Percentiles rank a stretch among this genome's conserved stretches.
phyloP scores from a whole-genome alignment of 2,888 invertebrate species.

The Zonitis immaculata region DNA sequence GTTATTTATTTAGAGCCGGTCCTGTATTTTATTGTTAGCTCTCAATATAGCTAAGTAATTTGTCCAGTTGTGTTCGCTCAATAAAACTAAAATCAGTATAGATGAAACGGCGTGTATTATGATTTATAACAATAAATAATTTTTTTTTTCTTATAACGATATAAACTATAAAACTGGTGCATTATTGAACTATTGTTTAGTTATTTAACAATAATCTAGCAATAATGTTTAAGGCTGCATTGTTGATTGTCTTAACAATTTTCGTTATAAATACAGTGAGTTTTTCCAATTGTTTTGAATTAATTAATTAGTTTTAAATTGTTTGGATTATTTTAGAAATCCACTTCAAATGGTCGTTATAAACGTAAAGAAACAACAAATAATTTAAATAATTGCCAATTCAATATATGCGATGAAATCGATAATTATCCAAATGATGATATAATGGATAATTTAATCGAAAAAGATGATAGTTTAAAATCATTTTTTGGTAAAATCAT shows the following conservation, averaged over 20 bases:
- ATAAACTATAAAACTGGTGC: not conserved
- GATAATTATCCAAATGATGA: slow-evolving; percentile 16
- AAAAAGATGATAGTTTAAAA: slow-evolving; percentile 5
- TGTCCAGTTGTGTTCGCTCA: not conserved
- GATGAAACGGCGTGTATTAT: not conserved
- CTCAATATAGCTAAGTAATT: not conserved
- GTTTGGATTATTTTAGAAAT: not conserved
- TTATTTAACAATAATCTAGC: not conserved
- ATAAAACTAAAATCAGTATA: not conserved
- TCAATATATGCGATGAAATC: slow-evolving; percentile 15
- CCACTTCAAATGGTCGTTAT: not conserved
- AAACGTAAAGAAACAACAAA: not conserved
- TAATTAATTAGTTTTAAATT: not conserved
- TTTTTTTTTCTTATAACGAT: not conserved
- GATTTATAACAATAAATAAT: not conserved
- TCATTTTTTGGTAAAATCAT: slow-evolving; percentile 11
- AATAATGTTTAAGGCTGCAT: not conserved
- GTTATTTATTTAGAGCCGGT: not conserved
- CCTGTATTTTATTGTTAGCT: not conserved
- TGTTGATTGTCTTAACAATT: not conserved
- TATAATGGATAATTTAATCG: not conserved
- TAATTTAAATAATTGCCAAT: slow-evolving; percentile 3
- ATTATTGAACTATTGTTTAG: not conserved
- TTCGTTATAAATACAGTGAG: not conserved
- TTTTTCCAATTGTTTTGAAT: not conserved